These are phyloP conservation scores for Heliconius sara DNA, from an alignment of 2,888 invertebrate genomes.

Conservation along the genomic window DNA sequence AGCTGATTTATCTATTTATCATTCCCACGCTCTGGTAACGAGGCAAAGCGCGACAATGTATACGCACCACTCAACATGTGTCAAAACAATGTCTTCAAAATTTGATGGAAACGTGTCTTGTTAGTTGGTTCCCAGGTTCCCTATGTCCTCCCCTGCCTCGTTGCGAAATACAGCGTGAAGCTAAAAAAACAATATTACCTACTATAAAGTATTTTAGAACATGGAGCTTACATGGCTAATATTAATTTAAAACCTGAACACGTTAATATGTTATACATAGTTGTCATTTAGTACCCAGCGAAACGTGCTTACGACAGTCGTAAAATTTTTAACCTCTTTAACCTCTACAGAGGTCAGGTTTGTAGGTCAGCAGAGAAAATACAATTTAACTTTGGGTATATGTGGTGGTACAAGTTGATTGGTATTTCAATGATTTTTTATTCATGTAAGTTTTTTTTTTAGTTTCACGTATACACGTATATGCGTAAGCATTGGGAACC, in stretches of 20 bases:
- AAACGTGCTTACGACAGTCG: not conserved
- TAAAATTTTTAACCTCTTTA: conserved; percentile 23
- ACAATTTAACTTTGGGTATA: conserved; percentile 2
- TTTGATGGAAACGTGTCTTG: too few relatives aligned
- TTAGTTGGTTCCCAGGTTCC: too few relatives aligned
- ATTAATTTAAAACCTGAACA: conserved; percentile 1
- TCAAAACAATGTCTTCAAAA: too few relatives aligned
- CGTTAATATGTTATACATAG: conserved; percentile 10
- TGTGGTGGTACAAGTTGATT: not conserved
- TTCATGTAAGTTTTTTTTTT: not conserved
- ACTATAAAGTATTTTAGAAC: not conserved
- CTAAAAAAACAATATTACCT: not conserved
- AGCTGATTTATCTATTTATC: too few relatives aligned
- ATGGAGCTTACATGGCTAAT: not conserved
- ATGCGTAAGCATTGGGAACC: too few relatives aligned
- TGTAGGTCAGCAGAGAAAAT: conserved; percentile 26
- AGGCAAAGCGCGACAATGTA: too few relatives aligned
- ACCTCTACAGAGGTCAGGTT: conserved; percentile 15
- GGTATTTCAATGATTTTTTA: not conserved
- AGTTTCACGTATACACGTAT: too few relatives aligned
- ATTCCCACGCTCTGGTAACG: too few relatives aligned
- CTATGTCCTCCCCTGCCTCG: too few relatives aligned
- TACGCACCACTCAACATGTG: too few relatives aligned
- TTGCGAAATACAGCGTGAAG: not conserved
- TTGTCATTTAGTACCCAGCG: conserved; percentile 2